Evolutionary conservation across 1,140 invertebrate species (phyloP), one percentile per base, ranked within the genome.

Genomic region (Panagrolaimus sp.): DNA sequence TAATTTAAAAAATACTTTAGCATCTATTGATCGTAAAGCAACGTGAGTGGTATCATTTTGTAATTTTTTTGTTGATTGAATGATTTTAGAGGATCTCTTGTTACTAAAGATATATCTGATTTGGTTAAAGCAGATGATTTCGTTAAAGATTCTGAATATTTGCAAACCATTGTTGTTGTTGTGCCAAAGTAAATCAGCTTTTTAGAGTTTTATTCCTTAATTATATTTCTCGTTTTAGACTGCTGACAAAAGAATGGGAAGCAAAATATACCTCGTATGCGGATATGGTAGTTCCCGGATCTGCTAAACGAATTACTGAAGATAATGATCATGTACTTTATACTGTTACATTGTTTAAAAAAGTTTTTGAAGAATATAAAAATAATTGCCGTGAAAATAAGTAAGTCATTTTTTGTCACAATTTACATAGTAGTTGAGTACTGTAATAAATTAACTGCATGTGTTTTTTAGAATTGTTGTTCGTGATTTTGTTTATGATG

Each of bases 71-170:
- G n/a, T n/a, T n/a, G n/a, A n/a, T n/a, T n/a, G n/a, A n/a, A n/a
- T n/a, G n/a, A n/a, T n/a, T n/a, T n/a, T n/a, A n/a, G n/a, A 71
- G 96, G 96, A 76, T 97, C 92, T 83, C 87, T 99, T 79, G 83
- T 98, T 77, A 96, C 94, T 16, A 88, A 95, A 70, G 98, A 96
- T 85, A 85, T 99, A 82, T 91, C 90, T 9, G 95, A 98, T 85
- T 84, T 99, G 72, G 94, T 99, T 38, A 96, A 95, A 84, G 97
- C 95, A 79, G 94, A 98, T 81, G 92, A 99, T 83, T 99, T 99
- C 86, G 93, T 99, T 71, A 86, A 96, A 77, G 92, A 96, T 84
- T 98, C 93, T 65, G 96, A 99, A 84, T 99, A 98, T 85, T 87
- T 99, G 70, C 91, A 91, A 66, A 99, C 96, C 4, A 86, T 98